Conservation (phyloP, 1,140 invertebrate species). For the Zelostemma sp. region DNA sequence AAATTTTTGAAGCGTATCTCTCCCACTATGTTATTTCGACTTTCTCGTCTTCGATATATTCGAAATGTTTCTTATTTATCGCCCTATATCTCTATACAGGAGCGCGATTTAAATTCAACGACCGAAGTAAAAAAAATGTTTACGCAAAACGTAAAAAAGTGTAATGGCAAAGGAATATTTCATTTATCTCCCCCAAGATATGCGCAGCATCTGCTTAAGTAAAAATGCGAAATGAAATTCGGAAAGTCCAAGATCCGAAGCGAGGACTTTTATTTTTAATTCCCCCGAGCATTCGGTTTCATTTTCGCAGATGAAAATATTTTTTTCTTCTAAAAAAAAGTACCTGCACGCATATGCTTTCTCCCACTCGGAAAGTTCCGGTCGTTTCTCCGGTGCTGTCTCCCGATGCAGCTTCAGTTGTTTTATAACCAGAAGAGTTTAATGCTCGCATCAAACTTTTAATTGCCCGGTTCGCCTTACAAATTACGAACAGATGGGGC, state of each 20-base stretch:
- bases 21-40: too few species aligned
- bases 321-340: too few species aligned
- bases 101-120: neutral
- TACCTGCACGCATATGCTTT: neutral
- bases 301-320: neutral
- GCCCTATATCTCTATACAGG: neutral
- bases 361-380: constrained; percentile 20
- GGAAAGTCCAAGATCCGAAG: neutral
- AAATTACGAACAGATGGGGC: constrained; percentile 67
- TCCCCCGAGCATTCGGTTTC: too few species aligned
- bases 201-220: neutral
- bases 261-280: too few species aligned
- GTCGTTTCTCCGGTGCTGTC: constrained; percentile 10
- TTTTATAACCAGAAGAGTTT: constrained; percentile 67
- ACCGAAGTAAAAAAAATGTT: neutral
- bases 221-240: too few species aligned
- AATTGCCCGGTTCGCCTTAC: constrained; percentile 66
- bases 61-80: constrained; percentile 28
- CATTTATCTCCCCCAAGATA: neutral
- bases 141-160: neutral
- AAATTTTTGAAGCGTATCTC: constrained; percentile 62
- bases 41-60: constrained; percentile 16
- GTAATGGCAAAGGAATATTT: neutral
- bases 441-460: constrained; percentile 69
- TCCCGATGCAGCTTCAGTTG: constrained; percentile 44